These are phyloP conservation scores for Trypoxylon attenuatum DNA, from an alignment of 2,888 invertebrate species.

Conservation along the genomic window DNA sequence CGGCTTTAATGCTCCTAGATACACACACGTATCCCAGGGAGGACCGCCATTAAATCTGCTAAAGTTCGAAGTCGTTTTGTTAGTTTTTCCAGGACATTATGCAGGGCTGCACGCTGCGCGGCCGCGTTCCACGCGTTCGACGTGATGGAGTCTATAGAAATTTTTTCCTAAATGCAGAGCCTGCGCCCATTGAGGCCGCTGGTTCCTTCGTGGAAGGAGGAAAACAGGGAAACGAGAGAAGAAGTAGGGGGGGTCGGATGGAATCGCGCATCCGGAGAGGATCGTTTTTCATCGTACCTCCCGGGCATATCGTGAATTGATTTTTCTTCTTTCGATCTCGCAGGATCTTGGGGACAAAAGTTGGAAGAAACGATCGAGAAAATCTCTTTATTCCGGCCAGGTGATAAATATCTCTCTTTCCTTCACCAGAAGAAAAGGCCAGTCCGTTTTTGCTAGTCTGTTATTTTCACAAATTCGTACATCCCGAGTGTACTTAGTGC, in stretches of 20 bases:
- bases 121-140: conserved; percentile 39
- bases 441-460: too few relatives aligned
- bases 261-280: conserved; percentile 39
- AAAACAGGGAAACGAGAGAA: neutral
- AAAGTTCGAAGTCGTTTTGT: conserved; percentile 68
- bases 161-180: conserved; percentile 42
- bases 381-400: conserved; percentile 24
- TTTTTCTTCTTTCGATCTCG: conserved; percentile 47
- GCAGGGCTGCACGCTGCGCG: conserved; percentile 21
- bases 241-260: conserved; percentile 5
- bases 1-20: conserved; percentile 33
- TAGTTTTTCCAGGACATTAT: conserved; percentile 61
- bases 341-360: conserved; percentile 29
- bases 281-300: conserved; percentile 54
- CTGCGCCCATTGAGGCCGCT: conserved; percentile 25
- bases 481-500: too few relatives aligned
- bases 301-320: conserved; percentile 55
- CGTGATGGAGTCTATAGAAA: conserved; percentile 47
- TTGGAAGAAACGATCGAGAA: conserved; percentile 11
- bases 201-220: conserved; percentile 8
- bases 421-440: too few relatives aligned
- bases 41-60: conserved; percentile 61
- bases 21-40: conserved; percentile 3
- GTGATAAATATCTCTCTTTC: conserved; percentile 39
- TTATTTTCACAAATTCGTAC: too few relatives aligned